A percentile compares a stretch with the other conserved stretches of the same genome.
Evolutionary conservation across 2,888 invertebrate genomes (phyloP).

Genomic region (Geotrupes spiniger): DNA sequence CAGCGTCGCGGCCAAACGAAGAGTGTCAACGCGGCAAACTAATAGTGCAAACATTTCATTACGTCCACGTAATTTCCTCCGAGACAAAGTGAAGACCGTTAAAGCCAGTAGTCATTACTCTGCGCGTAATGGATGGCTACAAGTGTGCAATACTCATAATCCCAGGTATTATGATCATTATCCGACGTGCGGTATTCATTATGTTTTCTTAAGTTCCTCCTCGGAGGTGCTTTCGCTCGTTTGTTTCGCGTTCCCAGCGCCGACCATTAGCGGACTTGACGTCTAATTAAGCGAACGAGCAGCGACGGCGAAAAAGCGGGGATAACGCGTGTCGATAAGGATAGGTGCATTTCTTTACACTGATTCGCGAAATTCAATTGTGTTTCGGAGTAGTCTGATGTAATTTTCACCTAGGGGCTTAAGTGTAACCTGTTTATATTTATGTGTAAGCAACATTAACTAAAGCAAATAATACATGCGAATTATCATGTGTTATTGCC

Average conservation of each 20-base stretch:
- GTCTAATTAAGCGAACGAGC: not conserved
- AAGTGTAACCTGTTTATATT: no score
- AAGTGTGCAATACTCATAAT: constrained; percentile 12
- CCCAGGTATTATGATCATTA: constrained; percentile 14
- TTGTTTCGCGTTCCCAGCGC: not conserved
- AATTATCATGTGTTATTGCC: no score
- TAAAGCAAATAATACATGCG: no score
- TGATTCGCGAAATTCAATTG: not conserved
- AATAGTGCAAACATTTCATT: no score
- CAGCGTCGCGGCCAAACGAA: no score
- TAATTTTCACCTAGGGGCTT: no score
- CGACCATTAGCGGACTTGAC: not conserved
- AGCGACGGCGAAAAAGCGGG: not conserved
- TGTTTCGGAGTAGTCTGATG: no score
- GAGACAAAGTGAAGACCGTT: no score
- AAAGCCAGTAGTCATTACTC: not conserved
- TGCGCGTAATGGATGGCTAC: constrained; percentile 4
- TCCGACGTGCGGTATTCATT: constrained; percentile 11
- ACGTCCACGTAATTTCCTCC: no score
- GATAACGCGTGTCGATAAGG: not conserved
- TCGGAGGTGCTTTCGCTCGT: not conserved
- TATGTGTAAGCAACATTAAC: no score
- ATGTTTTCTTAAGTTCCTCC: constrained; percentile 13
- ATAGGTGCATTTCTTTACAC: not conserved
- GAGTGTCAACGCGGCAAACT: no score